These are phyloP conservation scores for Orussus abietinus DNA, from an alignment of 1,140 invertebrate genomes.

Conservation along the genomic window DNA sequence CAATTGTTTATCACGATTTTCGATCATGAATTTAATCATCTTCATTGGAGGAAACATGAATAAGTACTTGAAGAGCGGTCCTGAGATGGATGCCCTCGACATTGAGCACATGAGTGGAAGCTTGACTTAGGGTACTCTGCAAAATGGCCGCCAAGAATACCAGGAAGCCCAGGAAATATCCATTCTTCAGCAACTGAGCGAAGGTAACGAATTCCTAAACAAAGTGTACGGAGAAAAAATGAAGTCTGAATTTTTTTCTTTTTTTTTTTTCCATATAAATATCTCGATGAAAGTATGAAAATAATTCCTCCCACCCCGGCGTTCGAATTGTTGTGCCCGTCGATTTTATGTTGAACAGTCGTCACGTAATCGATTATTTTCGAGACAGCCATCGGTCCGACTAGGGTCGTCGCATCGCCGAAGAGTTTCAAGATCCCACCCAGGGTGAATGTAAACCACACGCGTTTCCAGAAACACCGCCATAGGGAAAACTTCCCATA, in stretches of 20 bases:
- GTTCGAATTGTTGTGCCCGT: constrained; percentile 6
- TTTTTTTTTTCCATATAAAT: constrained; percentile 4
- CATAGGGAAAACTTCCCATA: constrained; percentile 53
- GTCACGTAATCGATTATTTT: constrained; percentile 67
- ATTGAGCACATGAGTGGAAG: constrained; percentile 76
- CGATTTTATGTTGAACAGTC: constrained; percentile 23
- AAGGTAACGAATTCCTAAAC: constrained; percentile 28
- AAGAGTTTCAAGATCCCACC: constrained; percentile 71
- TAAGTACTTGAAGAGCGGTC: constrained; percentile 71
- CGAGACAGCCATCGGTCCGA: constrained; percentile 73
- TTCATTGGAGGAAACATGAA: too few relatives aligned
- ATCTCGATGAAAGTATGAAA: neutral
- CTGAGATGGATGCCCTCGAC: constrained; percentile 77
- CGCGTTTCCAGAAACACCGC: constrained; percentile 65
- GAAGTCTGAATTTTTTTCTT: constrained; percentile 8
- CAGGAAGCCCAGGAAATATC: constrained; percentile 71
- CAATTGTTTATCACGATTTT: too few relatives aligned
- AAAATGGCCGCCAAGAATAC: constrained; percentile 69
- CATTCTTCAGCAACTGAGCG: constrained; percentile 67
- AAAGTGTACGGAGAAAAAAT: too few relatives aligned
- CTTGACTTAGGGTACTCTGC: constrained; percentile 80
- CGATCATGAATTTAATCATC: too few relatives aligned
- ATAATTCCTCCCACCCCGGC: constrained; percentile 8
- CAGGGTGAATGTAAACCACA: constrained; percentile 69
- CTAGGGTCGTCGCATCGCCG: constrained; percentile 72